Evolutionary conservation across 2,888 invertebrate genomes (phyloP).

Genomic region (Timema cristinae): DNA sequence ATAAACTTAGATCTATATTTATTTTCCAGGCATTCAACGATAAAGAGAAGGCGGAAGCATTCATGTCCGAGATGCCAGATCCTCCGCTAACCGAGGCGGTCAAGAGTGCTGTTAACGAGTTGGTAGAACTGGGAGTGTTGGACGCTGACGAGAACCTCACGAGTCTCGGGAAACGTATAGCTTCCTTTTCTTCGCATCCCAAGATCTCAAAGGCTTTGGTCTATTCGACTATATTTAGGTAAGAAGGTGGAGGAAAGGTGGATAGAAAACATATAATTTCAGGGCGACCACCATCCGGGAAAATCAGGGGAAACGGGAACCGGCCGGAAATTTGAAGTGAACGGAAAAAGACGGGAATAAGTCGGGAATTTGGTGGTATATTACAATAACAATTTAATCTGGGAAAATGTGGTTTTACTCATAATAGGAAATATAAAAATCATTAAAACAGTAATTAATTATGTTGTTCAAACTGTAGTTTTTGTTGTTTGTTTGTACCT

Average conservation of each 20-base stretch:
- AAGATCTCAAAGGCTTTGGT: slow-evolving; percentile 57
- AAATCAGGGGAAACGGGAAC: too few relatives aligned
- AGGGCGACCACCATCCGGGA: too few relatives aligned
- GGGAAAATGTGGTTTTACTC: too few relatives aligned
- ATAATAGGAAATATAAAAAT: too few relatives aligned
- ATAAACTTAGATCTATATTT: neutral
- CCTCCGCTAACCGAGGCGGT: slow-evolving; percentile 55
- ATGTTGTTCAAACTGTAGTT: too few relatives aligned
- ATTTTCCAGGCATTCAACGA: slow-evolving; percentile 20
- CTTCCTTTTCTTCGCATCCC: slow-evolving; percentile 56
- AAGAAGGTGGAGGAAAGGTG: slow-evolving; percentile 24
- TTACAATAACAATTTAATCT: too few relatives aligned
- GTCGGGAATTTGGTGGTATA: too few relatives aligned
- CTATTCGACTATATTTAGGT: slow-evolving; percentile 53
- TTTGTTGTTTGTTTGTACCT: too few relatives aligned
- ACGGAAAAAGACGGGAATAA: too few relatives aligned
- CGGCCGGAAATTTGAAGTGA: too few relatives aligned
- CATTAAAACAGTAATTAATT: too few relatives aligned
- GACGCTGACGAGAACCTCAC: slow-evolving; percentile 58
- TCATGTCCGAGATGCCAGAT: slow-evolving; percentile 58
- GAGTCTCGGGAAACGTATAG: slow-evolving; percentile 54
- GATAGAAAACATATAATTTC: neutral
- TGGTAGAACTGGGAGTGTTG: slow-evolving; percentile 55
- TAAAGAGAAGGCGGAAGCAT: slow-evolving; percentile 50
- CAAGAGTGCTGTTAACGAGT: slow-evolving; percentile 54